phyloP scores from a whole-genome alignment of 2,888 invertebrate genomes.

The Tanypteryx hageni region DNA sequence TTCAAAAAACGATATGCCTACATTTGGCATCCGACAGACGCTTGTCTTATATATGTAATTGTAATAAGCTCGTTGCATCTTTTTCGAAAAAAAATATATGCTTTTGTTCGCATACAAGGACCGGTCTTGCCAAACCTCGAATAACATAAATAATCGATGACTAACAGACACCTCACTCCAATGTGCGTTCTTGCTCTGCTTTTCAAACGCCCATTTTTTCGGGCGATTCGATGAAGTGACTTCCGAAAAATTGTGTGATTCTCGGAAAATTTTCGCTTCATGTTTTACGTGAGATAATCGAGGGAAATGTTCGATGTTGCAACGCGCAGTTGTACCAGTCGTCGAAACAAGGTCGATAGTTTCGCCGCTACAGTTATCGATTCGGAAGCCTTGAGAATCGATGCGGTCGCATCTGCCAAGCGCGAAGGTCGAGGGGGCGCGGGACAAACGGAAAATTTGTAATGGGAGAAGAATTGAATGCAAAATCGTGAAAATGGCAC shows the following conservation, averaged over 20 bases:
- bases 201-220: neutral
- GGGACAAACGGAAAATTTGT: slow-evolving; percentile 50
- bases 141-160: neutral
- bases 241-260: neutral
- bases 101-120: too few relatives aligned
- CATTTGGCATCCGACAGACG: neutral
- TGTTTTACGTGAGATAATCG: neutral
- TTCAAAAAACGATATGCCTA: slow-evolving; percentile 42
- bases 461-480: slow-evolving; percentile 21
- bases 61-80: neutral
- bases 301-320: neutral
- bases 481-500: slow-evolving; percentile 33
- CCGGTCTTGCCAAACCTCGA: neutral
- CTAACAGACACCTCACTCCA: neutral
- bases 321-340: slow-evolving; percentile 11
- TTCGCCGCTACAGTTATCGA: slow-evolving; percentile 42
- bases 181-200: neutral
- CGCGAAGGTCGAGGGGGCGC: slow-evolving; percentile 55
- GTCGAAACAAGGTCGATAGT: slow-evolving; percentile 45
- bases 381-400: slow-evolving; percentile 61
- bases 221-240: neutral
- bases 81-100: neutral
- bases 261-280: neutral
- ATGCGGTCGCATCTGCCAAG: slow-evolving; percentile 58
- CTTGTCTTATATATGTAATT: neutral